A percentile compares a stretch with the other conserved stretches of the same genome.
Conservation (phyloP, 64 coral and sea anemone genomes). For the Pachyseris speciosa region DNA sequence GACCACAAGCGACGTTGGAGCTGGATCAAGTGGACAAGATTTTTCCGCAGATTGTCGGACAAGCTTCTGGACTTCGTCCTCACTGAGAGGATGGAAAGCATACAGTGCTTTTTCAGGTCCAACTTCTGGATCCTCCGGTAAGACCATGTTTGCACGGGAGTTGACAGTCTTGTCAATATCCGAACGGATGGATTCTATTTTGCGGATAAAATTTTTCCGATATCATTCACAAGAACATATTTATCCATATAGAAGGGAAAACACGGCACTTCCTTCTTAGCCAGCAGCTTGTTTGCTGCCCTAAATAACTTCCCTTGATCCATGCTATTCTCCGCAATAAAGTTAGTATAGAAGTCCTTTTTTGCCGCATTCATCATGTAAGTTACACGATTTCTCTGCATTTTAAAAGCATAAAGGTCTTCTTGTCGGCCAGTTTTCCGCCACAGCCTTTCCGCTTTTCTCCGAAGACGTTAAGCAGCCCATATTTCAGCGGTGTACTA, state of each 20-base stretch:
- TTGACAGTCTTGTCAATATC: conserved; percentile 14
- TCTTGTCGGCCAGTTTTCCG: background rate
- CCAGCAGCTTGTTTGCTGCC: conserved; percentile 12
- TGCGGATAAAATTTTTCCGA: conserved; percentile 43
- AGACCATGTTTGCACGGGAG: background rate
- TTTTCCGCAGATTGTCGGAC: background rate
- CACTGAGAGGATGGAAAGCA: conserved; percentile 44
- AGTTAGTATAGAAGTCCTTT: conserved; percentile 3
- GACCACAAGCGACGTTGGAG: too few species aligned
- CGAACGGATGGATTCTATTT: conserved; percentile 37
- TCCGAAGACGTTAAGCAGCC: conserved; percentile 58
- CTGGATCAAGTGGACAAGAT: too few species aligned
- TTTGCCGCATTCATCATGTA: conserved; percentile 40
- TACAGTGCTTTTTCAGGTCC: conserved; percentile 18
- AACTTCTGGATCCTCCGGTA: conserved; percentile 21
- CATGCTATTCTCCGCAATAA: conserved; percentile 35
- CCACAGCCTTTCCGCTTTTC: conserved; percentile 39
- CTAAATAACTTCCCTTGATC: conserved; percentile 53
- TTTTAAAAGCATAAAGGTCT: conserved; percentile 48
- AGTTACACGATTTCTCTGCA: conserved; percentile 45
- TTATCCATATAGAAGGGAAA: conserved; percentile 48
- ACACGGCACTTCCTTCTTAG: background rate
- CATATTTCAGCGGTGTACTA: conserved; percentile 46
- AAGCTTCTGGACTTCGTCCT: conserved; percentile 6
- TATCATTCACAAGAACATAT: conserved; percentile 34